phyloP scores from a whole-genome alignment of 2,113 vertebrate species.

The Rutilus rutilus region DNA sequence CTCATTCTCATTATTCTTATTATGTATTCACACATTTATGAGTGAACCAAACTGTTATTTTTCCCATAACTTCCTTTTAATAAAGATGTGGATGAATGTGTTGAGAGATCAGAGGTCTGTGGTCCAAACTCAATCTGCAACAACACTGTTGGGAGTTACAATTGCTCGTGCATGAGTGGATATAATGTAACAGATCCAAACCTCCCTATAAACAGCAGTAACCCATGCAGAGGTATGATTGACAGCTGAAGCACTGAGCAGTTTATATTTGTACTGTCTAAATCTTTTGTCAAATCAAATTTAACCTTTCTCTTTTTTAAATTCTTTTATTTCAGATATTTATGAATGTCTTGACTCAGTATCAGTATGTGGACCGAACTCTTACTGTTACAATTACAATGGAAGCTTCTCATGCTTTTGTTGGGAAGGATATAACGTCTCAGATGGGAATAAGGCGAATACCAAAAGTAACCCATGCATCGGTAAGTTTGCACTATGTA shows the following conservation, averaged over 20 bases:
- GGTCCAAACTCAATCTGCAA: slow-evolving; percentile 24
- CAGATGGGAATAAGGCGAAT: background rate
- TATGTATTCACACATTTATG: background rate
- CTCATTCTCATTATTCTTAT: too few relatives aligned
- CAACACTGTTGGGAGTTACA: slow-evolving; percentile 1
- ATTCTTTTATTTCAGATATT: slow-evolving; percentile 15
- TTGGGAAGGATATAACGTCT: slow-evolving; percentile 7
- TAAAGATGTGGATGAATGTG: slow-evolving; percentile 19
- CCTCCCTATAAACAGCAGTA: background rate
- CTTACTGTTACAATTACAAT: slow-evolving; percentile 1
- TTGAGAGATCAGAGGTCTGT: background rate
- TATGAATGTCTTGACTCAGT: slow-evolving; percentile 14
- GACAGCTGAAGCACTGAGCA: background rate
- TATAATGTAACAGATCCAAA: background rate
- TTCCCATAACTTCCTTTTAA: too few relatives aligned
- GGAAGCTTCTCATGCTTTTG: slow-evolving; percentile 31
- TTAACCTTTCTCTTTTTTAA: background rate
- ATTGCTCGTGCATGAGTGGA: slow-evolving; percentile 30
- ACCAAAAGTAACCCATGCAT: slow-evolving; percentile 22
- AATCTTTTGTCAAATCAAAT: background rate
- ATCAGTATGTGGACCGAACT: background rate
- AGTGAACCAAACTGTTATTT: background rate
- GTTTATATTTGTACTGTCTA: background rate
- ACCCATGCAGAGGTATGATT: slow-evolving; percentile 15
- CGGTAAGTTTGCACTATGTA: background rate